phyloP scores from a whole-genome alignment of 1,140 invertebrate genomes.

The Drosophila rhopaloa region DNA sequence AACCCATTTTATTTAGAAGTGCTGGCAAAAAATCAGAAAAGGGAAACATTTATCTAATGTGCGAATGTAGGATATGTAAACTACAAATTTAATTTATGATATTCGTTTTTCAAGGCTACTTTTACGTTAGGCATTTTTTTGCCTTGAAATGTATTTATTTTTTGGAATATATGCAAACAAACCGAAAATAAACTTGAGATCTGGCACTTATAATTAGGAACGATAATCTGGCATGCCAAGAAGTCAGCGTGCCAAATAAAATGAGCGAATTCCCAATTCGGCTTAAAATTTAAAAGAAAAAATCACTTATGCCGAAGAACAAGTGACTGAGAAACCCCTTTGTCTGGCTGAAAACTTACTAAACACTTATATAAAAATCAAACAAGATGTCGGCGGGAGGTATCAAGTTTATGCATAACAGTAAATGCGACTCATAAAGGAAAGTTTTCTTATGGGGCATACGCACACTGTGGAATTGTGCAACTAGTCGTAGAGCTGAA shows the following conservation, averaged over 20 bases:
- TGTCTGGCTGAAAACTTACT: constrained; percentile 19
- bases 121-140: constrained; percentile 30
- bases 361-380: constrained; percentile 57
- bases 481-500: constrained; percentile 28
- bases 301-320: not conserved
- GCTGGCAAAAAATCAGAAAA: not conserved
- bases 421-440: constrained; percentile 54
- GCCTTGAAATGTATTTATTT: constrained; percentile 49
- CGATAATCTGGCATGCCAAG: not conserved
- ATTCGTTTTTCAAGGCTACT: not conserved
- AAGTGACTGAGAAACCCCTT: constrained; percentile 1
- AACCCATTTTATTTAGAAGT: not conserved
- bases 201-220: constrained; percentile 1
- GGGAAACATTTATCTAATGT: too few species aligned
- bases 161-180: not conserved
- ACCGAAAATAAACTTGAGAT: constrained; percentile 45
- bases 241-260: constrained; percentile 19
- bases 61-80: not conserved
- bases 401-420: constrained; percentile 59
- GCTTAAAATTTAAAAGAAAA: constrained; percentile 6
- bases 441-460: constrained; percentile 31
- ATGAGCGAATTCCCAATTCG: not conserved
- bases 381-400: constrained; percentile 15
- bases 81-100: constrained; percentile 4
- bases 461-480: constrained; percentile 24